Evolutionary conservation across 1,140 invertebrate species (phyloP).

Genomic region (Trichoplusia ni): DNA sequence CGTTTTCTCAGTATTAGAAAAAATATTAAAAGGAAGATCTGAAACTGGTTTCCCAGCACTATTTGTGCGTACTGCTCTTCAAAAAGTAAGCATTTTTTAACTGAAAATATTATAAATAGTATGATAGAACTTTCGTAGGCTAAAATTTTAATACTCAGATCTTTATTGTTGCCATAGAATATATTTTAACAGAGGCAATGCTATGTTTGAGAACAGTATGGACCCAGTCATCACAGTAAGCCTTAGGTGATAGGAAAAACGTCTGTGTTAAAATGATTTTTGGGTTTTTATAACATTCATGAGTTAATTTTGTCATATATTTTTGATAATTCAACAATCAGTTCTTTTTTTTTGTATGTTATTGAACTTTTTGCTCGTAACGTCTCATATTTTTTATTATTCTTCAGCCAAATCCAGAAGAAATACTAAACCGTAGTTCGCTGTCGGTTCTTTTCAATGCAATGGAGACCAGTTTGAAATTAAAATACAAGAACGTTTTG

Average conservation of each 20-base stretch:
- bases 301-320: no score
- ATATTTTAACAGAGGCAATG: no score
- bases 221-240: no score
- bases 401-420: not conserved
- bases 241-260: no score
- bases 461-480: constrained; percentile 31
- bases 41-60: constrained; percentile 37
- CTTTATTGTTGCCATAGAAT: no score
- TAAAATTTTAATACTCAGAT: not conserved
- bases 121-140: not conserved
- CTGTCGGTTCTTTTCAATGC: constrained; percentile 14
- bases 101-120: not conserved
- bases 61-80: constrained; percentile 5
- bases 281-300: no score
- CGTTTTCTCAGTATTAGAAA: constrained; percentile 29
- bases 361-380: not conserved
- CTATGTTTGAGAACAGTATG: no score
- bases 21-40: constrained; percentile 34
- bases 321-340: no score
- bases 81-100: constrained; percentile 21
- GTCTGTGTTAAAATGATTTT: no score
- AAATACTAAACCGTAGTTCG: not conserved
- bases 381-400: not conserved
- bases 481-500: constrained; percentile 21
- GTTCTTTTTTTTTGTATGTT: no score